These are phyloP conservation scores for Synanthedon tipuliformis DNA, from an alignment of 2,888 invertebrate genomes.

Conservation along the genomic window DNA sequence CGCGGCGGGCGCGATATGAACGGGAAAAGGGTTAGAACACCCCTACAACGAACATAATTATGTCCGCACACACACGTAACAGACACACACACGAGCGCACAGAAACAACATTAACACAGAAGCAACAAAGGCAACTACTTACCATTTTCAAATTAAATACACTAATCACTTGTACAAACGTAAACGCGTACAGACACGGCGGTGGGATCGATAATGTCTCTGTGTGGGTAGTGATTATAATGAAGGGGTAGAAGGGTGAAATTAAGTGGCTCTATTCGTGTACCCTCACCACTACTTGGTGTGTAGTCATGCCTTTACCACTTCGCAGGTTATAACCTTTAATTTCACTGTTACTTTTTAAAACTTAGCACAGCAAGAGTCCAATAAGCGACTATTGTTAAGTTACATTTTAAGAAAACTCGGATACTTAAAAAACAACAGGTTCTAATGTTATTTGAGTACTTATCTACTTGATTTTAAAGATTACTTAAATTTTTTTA, in stretches of 20 bases:
- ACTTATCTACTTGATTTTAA: too few species aligned
- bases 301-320: slow-evolving; percentile 57
- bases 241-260: slow-evolving; percentile 66
- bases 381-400: too few species aligned
- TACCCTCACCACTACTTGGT: slow-evolving; percentile 47
- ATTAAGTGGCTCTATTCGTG: slow-evolving; percentile 67
- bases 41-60: slow-evolving; percentile 47
- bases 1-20: slow-evolving; percentile 41
- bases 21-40: slow-evolving; percentile 52
- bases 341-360: slow-evolving; percentile 22
- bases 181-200: slow-evolving; percentile 38
- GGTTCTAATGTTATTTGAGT: too few species aligned
- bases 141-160: slow-evolving; percentile 71
- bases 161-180: slow-evolving; percentile 69
- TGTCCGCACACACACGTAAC: slow-evolving; percentile 32
- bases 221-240: slow-evolving; percentile 49
- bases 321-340: slow-evolving; percentile 50
- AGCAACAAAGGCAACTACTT: slow-evolving; percentile 67
- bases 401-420: too few species aligned
- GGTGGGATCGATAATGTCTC: slow-evolving; percentile 52
- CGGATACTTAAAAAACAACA: too few species aligned
- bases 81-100: slow-evolving; percentile 34
- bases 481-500: too few species aligned
- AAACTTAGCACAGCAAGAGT: not conserved
- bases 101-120: slow-evolving; percentile 37